A percentile compares a stretch with the other conserved stretches of the same genome.
phyloP scores from a whole-genome alignment of 2,113 vertebrate species.

The Odontesthes bonariensis region DNA sequence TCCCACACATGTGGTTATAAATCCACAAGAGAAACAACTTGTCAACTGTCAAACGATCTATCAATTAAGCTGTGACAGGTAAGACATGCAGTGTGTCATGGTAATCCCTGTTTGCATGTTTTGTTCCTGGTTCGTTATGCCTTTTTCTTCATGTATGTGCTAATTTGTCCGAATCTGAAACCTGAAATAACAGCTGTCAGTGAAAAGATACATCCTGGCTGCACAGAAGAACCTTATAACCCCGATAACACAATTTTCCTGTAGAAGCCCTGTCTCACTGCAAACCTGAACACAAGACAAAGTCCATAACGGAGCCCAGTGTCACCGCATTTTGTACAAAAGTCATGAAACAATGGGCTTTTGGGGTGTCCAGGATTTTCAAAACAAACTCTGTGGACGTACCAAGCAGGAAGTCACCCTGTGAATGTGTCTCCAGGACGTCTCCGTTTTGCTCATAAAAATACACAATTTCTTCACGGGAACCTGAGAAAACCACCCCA shows the following conservation, averaged over 20 bases:
- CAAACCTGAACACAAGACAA: no score
- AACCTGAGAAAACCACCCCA: slow-evolving; percentile 7
- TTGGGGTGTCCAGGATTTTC: neutral
- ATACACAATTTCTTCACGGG: slow-evolving; percentile 20
- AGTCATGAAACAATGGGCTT: no score
- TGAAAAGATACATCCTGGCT: no score
- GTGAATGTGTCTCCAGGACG: slow-evolving; percentile 26
- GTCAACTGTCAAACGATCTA: slow-evolving; percentile 22
- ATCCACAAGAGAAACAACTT: slow-evolving; percentile 12
- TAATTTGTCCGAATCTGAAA: neutral
- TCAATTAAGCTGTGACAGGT: slow-evolving; percentile 47
- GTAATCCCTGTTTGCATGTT: slow-evolving; percentile 52
- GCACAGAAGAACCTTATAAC: no score
- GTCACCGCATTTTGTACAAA: no score
- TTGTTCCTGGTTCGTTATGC: slow-evolving; percentile 29
- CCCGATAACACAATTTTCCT: no score
- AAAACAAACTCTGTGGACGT: no score
- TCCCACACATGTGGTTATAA: slow-evolving; percentile 4
- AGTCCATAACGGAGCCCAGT: no score
- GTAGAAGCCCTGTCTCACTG: no score
- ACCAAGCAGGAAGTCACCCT: neutral
- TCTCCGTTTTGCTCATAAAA: slow-evolving; percentile 1
- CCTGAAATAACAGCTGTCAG: no score
- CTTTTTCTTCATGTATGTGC: accelerated
- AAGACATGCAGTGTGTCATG: slow-evolving; percentile 20